A percentile compares a stretch with the other conserved stretches of the same genome.
These are phyloP conservation scores for Gallinago undulata DNA, from an alignment of 2,113 vertebrate genomes.

Conservation along the genomic window DNA sequence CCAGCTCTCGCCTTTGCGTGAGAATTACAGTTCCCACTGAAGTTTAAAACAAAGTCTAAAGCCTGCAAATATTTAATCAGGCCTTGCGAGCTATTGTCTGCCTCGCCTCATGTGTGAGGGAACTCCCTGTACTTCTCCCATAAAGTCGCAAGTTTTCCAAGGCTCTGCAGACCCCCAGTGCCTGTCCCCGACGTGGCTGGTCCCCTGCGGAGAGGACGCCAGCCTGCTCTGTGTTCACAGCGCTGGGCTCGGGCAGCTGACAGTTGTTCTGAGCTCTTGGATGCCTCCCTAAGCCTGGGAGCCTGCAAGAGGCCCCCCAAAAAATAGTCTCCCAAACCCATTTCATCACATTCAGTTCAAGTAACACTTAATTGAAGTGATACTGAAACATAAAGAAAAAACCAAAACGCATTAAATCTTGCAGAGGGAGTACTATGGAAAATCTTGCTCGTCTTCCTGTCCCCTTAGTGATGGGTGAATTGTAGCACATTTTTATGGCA, in stretches of 20 bases:
- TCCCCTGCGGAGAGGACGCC: neutral
- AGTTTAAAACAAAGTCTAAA: neutral
- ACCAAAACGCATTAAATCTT: neutral
- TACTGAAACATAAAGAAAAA: neutral
- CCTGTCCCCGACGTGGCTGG: neutral
- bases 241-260: neutral
- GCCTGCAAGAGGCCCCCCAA: neutral
- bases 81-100: constrained; percentile 41
- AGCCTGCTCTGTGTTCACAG: constrained; percentile 36
- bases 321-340: neutral
- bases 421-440: neutral
- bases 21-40: neutral
- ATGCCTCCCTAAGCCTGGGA: neutral
- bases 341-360: neutral
- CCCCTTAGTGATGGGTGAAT: neutral
- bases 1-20: neutral
- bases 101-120: constrained; percentile 29
- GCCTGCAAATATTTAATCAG: constrained; percentile 14
- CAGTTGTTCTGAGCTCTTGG: neutral
- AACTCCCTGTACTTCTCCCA: constrained; percentile 36
- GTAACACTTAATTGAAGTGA: neutral
- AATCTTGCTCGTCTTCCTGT: neutral
- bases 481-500: neutral
- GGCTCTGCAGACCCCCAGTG: neutral
- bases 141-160: neutral